Conservation (phyloP, 2,888 invertebrate genomes). For the Dicyrtomina minuta region DNA sequence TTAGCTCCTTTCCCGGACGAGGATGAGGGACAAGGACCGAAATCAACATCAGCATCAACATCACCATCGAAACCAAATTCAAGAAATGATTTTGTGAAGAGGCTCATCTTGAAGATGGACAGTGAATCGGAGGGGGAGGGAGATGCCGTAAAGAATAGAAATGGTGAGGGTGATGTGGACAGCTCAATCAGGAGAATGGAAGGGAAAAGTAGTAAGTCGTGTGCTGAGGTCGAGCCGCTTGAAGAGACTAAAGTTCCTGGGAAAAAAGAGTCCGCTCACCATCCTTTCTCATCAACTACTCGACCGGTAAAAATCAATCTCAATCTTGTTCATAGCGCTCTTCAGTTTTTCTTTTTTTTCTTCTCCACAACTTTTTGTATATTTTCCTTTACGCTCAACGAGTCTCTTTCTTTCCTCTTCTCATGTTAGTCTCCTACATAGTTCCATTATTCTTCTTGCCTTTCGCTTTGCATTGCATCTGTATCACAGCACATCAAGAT, state of each 20-base stretch:
- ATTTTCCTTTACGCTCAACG: neutral
- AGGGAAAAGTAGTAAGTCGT: no score
- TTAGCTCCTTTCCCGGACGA: neutral
- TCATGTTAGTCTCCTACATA: neutral
- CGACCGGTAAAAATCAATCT: slow-evolving; percentile 28
- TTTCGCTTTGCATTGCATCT: neutral
- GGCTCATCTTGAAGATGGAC: no score
- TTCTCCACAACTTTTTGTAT: neutral
- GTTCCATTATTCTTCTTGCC: neutral
- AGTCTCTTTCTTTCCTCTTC: neutral
- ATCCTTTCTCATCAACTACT: slow-evolving; percentile 15
- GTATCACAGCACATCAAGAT: no score
- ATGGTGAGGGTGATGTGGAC: no score
- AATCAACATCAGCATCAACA: neutral
- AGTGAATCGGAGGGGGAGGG: no score
- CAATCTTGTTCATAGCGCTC: no score
- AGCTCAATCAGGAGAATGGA: no score
- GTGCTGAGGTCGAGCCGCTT: no score
- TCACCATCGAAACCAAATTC: neutral
- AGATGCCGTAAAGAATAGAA: no score
- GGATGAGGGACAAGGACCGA: slow-evolving; percentile 2
- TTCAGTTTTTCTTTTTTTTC: no score
- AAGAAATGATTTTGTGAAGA: no score
- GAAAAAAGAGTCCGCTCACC: no score
- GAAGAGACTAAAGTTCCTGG: slow-evolving; percentile 4